Evolutionary conservation across 1,140 invertebrate genomes (phyloP).

Genomic region (Reticulitermes speratus): DNA sequence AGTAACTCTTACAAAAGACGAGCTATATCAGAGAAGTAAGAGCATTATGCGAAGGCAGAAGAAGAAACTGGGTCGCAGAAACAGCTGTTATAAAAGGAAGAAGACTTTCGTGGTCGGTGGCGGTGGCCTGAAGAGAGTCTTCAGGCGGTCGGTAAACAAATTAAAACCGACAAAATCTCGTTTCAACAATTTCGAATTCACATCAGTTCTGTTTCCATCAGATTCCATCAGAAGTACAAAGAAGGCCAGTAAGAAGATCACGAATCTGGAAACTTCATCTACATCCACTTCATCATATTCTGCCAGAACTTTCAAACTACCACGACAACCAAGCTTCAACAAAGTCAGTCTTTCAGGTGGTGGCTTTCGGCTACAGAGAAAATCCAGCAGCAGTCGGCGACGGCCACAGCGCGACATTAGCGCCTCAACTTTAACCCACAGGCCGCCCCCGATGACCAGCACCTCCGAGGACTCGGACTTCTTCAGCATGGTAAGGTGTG

Average conservation of each 20-base stretch:
- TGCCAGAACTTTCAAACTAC: not conserved
- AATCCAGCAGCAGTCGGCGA: not conserved
- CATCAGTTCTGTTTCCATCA: conserved; percentile 53
- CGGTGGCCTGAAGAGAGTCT: conserved; percentile 23
- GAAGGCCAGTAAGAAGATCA: not conserved
- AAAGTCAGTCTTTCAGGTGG: not conserved
- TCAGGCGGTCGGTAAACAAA: conserved; percentile 50
- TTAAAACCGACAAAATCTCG: conserved; percentile 43
- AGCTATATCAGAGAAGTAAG: conserved; percentile 84
- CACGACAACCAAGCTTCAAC: not conserved
- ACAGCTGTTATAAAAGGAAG: conserved; percentile 44
- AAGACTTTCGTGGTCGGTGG: conserved; percentile 20
- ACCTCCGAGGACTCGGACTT: conserved; percentile 68
- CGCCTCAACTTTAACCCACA: conserved; percentile 36
- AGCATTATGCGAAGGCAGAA: conserved; percentile 82
- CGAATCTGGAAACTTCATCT: not conserved
- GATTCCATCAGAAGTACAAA: conserved; percentile 32
- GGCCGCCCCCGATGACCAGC: conserved; percentile 41
- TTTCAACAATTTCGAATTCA: conserved; percentile 49
- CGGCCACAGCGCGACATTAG: not conserved
- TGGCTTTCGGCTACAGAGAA: conserved; percentile 13
- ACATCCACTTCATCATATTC: conserved; percentile 20
- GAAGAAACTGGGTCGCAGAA: conserved; percentile 58
- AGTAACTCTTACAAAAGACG: conserved; percentile 83
- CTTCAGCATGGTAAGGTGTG: conserved; percentile 52